Conservation (phyloP, 2,113 vertebrate species). For the Eudyptes chrysolophus region DNA sequence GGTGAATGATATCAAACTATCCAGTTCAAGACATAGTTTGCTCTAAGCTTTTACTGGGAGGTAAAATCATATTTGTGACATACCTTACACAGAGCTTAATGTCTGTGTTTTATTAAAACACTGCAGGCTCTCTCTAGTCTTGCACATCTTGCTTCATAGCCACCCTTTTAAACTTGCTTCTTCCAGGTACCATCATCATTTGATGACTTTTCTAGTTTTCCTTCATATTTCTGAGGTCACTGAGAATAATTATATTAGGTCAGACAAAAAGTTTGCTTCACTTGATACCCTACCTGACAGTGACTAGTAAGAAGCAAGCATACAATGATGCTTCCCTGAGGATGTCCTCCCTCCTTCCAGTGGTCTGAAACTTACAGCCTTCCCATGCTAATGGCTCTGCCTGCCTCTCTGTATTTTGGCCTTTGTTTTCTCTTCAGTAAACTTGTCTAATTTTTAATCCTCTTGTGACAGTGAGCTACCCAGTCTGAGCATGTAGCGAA, state of each 20-base stretch:
- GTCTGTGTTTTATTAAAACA: not conserved
- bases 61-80: not conserved
- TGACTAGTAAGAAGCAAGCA: not conserved
- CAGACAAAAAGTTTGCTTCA: not conserved
- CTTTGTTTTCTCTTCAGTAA: not conserved
- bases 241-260: not conserved
- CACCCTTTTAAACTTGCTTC: not conserved
- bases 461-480: not conserved
- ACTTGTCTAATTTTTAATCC: not conserved
- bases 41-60: constrained; percentile 9
- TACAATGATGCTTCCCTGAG: not conserved
- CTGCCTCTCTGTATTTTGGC: not conserved
- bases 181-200: not conserved
- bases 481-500: not conserved
- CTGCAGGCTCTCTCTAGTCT: not conserved
- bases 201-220: not conserved
- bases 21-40: constrained; percentile 18
- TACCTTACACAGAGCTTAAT: not conserved
- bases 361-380: not conserved
- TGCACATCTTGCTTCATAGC: not conserved
- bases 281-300: not conserved
- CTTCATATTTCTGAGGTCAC: not conserved
- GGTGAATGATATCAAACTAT: not conserved
- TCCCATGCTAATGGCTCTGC: not conserved
- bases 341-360: not conserved